Conservation (phyloP, 2,888 invertebrate genomes). For the Saturnia japonica region DNA sequence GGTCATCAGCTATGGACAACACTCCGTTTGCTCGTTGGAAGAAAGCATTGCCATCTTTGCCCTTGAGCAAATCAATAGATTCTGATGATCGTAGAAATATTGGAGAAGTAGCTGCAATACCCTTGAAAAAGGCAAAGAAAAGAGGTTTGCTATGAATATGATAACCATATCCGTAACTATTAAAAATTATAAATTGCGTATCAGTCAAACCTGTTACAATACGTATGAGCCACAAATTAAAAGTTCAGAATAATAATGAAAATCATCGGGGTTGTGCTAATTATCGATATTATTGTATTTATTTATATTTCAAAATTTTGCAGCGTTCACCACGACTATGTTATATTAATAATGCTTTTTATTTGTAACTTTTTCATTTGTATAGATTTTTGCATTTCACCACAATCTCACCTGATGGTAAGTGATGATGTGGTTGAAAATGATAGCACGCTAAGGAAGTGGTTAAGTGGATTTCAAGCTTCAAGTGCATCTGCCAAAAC, state of each 20-base stretch:
- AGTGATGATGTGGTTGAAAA: no score
- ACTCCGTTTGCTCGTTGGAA: conserved; percentile 86
- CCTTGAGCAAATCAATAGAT: conserved; percentile 81
- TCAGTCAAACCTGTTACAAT: background rate
- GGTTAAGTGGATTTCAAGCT: background rate
- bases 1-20: conserved; percentile 82
- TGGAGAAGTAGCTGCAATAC: conserved; percentile 54
- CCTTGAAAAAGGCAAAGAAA: conserved; percentile 54
- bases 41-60: conserved; percentile 84
- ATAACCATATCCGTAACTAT: background rate
- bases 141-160: conserved; percentile 50
- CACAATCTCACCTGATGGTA: no score
- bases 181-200: conserved; percentile 11
- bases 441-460: no score
- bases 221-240: no score
- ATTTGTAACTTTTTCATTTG: no score
- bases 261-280: no score
- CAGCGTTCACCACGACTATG: no score
- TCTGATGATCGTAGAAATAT: conserved; percentile 69
- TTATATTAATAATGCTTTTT: no score
- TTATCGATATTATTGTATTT: no score
- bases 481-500: background rate
- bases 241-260: no score
- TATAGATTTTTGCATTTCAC: no score
- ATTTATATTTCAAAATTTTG: no score